A percentile compares a stretch with the other conserved stretches of the same genome.
Evolutionary conservation across 2,888 invertebrate species (phyloP).

Genomic region (Polydrusus cervinus): DNA sequence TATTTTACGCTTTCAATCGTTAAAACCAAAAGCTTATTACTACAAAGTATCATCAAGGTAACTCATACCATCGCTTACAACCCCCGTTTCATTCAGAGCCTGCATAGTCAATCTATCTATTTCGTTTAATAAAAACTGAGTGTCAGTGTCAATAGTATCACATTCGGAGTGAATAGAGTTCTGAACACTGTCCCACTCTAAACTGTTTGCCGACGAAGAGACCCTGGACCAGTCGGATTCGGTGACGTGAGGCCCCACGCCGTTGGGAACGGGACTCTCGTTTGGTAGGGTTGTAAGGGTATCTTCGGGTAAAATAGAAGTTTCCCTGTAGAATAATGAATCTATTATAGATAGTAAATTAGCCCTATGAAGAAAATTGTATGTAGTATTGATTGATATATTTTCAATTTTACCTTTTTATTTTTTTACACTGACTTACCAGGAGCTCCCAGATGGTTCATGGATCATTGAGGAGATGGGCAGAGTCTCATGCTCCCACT

Average conservation of each 20-base stretch:
- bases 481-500: slow-evolving; percentile 81
- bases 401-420: too few relatives aligned
- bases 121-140: slow-evolving; percentile 78
- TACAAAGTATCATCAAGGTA: slow-evolving; percentile 51
- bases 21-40: slow-evolving; percentile 1
- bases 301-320: slow-evolving; percentile 61
- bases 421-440: slow-evolving; percentile 60
- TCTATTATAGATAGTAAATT: too few relatives aligned
- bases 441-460: slow-evolving; percentile 69
- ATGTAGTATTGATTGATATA: too few relatives aligned
- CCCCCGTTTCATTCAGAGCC: slow-evolving; percentile 79
- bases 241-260: slow-evolving; percentile 61
- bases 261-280: slow-evolving; percentile 59
- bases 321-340: slow-evolving; percentile 59
- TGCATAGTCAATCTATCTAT: slow-evolving; percentile 80
- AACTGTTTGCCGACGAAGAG: slow-evolving; percentile 79
- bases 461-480: slow-evolving; percentile 67
- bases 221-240: slow-evolving; percentile 76
- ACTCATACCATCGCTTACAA: slow-evolving; percentile 30
- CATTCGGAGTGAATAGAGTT: slow-evolving; percentile 62
- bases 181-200: slow-evolving; percentile 81
- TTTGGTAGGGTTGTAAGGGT: slow-evolving; percentile 59
- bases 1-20: too few relatives aligned
- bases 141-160: slow-evolving; percentile 76
- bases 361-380: too few relatives aligned